Percentiles rank a stretch among this genome's conserved stretches.
These are phyloP conservation scores for Apodemus sylvaticus DNA, from an alignment of 2,113 vertebrate genomes.

Conservation along the genomic window DNA sequence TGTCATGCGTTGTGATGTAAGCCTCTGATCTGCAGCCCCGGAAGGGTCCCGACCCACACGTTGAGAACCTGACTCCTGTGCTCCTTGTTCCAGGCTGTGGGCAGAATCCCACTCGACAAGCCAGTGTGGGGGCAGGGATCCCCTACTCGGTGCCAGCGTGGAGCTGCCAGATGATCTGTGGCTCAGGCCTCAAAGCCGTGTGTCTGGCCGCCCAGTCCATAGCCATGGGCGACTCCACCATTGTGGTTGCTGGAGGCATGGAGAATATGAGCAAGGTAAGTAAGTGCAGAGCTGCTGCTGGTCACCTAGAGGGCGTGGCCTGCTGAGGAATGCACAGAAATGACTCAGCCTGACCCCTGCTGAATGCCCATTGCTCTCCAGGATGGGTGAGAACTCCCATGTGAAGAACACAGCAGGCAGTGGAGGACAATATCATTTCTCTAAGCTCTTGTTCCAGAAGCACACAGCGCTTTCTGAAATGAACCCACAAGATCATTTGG, in stretches of 20 bases:
- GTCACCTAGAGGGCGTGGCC: accelerated
- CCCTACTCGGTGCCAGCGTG: slow-evolving; percentile 93
- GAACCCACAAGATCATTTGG: not conserved
- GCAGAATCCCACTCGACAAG: slow-evolving; percentile 94
- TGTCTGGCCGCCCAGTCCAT: slow-evolving; percentile 95
- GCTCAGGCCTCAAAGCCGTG: slow-evolving; percentile 95
- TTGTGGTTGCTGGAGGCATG: slow-evolving; percentile 98
- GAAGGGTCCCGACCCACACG: too few species aligned
- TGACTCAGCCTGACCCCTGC: not conserved
- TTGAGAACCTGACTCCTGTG: not conserved
- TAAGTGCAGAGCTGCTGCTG: slow-evolving; percentile 73
- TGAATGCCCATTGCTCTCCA: not conserved
- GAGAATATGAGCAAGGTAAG: slow-evolving; percentile 99
- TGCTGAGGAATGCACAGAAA: not conserved
- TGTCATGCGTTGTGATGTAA: too few species aligned
- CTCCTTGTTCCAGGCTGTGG: slow-evolving; percentile 89
- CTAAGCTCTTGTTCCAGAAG: not conserved
- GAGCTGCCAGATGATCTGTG: slow-evolving; percentile 99
- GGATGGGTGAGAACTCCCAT: not conserved
- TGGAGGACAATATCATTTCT: not conserved
- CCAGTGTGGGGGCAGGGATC: slow-evolving; percentile 92
- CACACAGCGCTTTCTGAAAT: not conserved
- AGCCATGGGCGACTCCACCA: slow-evolving; percentile 87
- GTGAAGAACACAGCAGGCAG: not conserved
- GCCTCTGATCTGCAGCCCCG: too few species aligned